These are phyloP conservation scores for Hecatera dysodea DNA, from an alignment of 2,888 invertebrate species.

Conservation along the genomic window DNA sequence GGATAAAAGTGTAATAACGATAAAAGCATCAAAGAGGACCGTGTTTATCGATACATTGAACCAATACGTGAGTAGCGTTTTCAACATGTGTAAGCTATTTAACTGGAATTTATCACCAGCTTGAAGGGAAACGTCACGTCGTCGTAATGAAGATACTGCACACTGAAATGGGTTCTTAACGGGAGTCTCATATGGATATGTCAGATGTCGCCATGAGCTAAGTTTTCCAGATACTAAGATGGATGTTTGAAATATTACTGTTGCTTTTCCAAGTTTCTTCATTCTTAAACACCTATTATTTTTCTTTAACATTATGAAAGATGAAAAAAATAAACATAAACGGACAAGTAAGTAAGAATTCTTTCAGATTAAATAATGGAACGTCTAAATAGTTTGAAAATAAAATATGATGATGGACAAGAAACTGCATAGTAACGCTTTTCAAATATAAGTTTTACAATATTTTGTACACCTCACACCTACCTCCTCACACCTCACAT, in stretches of 20 bases:
- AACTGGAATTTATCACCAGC: slow-evolving; percentile 59
- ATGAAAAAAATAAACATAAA: not conserved
- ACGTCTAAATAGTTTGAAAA: too few relatives aligned
- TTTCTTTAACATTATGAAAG: not conserved
- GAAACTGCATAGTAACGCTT: too few relatives aligned
- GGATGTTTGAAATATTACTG: not conserved
- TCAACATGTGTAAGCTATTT: slow-evolving; percentile 61
- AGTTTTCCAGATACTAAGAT: not conserved
- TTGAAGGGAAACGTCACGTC: slow-evolving; percentile 54
- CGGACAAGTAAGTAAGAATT: too few relatives aligned
- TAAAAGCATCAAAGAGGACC: slow-evolving; percentile 32
- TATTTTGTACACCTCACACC: too few relatives aligned
- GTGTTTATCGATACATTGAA: slow-evolving; percentile 53
- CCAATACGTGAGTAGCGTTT: slow-evolving; percentile 54
- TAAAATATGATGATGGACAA: too few relatives aligned
- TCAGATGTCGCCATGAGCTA: slow-evolving; percentile 27
- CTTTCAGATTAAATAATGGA: too few relatives aligned
- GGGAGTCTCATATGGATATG: slow-evolving; percentile 52
- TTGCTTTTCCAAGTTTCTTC: not conserved
- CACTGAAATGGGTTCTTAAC: slow-evolving; percentile 59
- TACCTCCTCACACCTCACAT: too few relatives aligned
- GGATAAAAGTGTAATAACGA: slow-evolving; percentile 55
- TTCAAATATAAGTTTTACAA: too few relatives aligned
- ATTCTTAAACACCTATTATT: not conserved
- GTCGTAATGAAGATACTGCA: slow-evolving; percentile 53